Conservation (phyloP, 1,140 invertebrate genomes). For the Lutraria rhynchaena region DNA sequence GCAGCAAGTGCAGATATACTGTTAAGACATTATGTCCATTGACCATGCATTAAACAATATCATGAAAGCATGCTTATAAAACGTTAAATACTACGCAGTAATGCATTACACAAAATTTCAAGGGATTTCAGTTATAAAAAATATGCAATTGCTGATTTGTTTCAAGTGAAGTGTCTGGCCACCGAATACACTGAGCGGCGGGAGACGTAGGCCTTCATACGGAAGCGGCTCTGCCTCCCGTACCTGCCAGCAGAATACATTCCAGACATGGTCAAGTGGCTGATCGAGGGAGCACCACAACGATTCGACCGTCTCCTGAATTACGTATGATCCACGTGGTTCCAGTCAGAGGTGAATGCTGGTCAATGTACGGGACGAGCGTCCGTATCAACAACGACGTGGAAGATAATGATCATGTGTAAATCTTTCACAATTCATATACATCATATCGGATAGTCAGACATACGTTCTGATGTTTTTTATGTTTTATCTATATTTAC, state of each 20-base stretch:
- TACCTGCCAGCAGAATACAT: slow-evolving; percentile 6
- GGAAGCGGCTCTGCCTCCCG: neutral
- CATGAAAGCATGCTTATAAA: too few relatives aligned
- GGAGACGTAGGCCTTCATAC: neutral
- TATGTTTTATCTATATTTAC: too few relatives aligned
- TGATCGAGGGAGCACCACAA: neutral
- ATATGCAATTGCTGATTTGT: too few relatives aligned
- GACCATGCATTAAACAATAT: too few relatives aligned
- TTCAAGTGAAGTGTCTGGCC: neutral
- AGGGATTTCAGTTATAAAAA: neutral
- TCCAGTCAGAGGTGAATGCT: neutral
- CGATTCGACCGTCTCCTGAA: neutral
- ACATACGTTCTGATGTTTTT: too few relatives aligned
- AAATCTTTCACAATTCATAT: too few relatives aligned
- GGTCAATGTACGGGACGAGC: neutral
- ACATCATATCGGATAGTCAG: too few relatives aligned
- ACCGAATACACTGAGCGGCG: neutral
- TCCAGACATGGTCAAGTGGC: neutral
- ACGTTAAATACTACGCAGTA: neutral
- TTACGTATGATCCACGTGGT: neutral
- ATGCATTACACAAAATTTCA: neutral
- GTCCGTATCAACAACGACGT: neutral
- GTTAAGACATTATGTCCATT: neutral
- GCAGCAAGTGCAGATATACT: neutral
- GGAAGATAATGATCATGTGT: too few relatives aligned